phyloP scores from a whole-genome alignment of 2,113 vertebrate genomes.

The Sceloporus tristichus region DNA sequence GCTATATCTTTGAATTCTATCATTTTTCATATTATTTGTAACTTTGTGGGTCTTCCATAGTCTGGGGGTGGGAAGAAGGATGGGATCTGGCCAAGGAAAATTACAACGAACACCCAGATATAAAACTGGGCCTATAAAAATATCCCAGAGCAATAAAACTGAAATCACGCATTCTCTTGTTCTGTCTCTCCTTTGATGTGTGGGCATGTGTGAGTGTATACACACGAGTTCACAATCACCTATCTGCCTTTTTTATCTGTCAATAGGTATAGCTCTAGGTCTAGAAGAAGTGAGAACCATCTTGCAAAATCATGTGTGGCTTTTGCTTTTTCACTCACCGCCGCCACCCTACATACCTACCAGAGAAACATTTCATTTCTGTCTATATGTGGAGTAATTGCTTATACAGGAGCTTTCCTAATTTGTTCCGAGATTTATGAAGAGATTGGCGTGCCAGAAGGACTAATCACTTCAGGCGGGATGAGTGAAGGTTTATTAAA shows the following conservation, averaged over 20 bases:
- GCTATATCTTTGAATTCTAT: too few species aligned
- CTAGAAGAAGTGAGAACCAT: constrained; percentile 19
- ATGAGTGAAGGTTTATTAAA: background rate
- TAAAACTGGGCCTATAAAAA: background rate
- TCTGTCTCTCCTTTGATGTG: background rate
- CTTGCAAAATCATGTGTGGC: background rate
- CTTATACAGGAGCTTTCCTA: constrained; percentile 60
- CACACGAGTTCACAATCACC: background rate
- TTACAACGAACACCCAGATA: too few species aligned
- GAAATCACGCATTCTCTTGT: background rate
- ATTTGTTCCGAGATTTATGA: constrained; percentile 66
- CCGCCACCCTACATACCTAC: background rate
- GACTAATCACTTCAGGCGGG: constrained; percentile 9
- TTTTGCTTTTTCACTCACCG: constrained; percentile 27
- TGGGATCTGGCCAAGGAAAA: too few species aligned
- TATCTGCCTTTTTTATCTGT: background rate
- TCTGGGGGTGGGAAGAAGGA: too few species aligned
- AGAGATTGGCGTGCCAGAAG: constrained; percentile 2
- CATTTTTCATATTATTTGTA: too few species aligned
- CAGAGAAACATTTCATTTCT: background rate
- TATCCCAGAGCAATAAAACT: background rate
- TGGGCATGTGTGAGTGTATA: background rate
- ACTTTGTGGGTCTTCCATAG: too few species aligned
- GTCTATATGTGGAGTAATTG: background rate
- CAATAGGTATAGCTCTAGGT: background rate